Conservation (phyloP, 1,140 invertebrate species). For the Lordiphosa stackelbergi region DNA sequence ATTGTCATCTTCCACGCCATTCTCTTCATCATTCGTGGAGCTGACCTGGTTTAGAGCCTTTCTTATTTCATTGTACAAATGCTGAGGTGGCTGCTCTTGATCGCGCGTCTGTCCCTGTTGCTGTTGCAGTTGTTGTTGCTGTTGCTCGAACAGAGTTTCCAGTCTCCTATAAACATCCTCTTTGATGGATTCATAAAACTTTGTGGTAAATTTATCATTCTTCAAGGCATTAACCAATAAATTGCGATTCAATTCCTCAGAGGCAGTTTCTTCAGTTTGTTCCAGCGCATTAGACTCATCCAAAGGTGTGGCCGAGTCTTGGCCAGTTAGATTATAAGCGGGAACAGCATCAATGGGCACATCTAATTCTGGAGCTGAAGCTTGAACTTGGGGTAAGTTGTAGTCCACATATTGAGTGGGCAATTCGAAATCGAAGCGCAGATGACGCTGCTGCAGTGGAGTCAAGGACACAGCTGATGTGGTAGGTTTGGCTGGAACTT, state of each 20-base stretch:
- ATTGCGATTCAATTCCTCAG: constrained; percentile 73
- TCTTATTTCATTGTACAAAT: constrained; percentile 39
- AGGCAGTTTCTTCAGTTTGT: constrained; percentile 64
- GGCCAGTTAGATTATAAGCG: constrained; percentile 25
- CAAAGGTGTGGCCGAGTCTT: constrained; percentile 16
- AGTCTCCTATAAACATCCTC: constrained; percentile 85
- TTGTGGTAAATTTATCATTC: constrained; percentile 78
- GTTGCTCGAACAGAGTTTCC: constrained; percentile 83
- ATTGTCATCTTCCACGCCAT: constrained; percentile 6
- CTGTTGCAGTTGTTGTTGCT: constrained; percentile 78
- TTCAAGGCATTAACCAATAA: constrained; percentile 71
- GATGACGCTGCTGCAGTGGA: constrained; percentile 71
- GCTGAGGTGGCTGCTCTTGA: constrained; percentile 19
- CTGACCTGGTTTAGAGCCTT: constrained; percentile 53
- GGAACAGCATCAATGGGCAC: constrained; percentile 17
- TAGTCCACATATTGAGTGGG: constrained; percentile 56
- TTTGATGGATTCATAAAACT: constrained; percentile 82
- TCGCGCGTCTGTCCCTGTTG: constrained; percentile 77
- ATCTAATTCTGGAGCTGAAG: constrained; percentile 1
- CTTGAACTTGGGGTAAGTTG: constrained; percentile 22
- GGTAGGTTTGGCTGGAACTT: constrained; percentile 63
- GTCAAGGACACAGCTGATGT: constrained; percentile 50
- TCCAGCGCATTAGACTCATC: constrained; percentile 56
- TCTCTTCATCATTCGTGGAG: neutral
- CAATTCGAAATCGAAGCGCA: constrained; percentile 58